phyloP scores from a whole-genome alignment of 2,888 invertebrate genomes.

The Scrobipalpa costella region DNA sequence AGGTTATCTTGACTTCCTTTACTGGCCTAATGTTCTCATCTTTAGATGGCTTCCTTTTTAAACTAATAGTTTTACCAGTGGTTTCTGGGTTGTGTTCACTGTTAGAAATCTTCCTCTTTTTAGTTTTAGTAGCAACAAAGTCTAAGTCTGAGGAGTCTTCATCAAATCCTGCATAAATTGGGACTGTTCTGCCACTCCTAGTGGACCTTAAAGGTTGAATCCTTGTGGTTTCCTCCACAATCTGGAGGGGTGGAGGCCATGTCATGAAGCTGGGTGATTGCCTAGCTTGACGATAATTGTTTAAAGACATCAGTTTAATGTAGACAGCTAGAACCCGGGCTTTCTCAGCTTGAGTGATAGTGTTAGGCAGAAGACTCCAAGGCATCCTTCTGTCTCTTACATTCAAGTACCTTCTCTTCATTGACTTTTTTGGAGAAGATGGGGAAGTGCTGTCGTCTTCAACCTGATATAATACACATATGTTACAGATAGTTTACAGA shows the following conservation, averaged over 20 bases:
- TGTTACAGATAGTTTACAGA: no score
- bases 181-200: constrained; percentile 68
- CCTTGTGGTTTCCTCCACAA: constrained; percentile 66
- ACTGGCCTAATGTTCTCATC: constrained; percentile 59
- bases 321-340: constrained; percentile 69
- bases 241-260: constrained; percentile 73
- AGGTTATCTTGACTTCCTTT: constrained; percentile 57
- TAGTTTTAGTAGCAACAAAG: constrained; percentile 64
- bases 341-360: constrained; percentile 64
- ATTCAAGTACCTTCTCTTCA: constrained; percentile 66
- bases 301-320: constrained; percentile 71
- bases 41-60: constrained; percentile 67
- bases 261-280: constrained; percentile 59
- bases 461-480: constrained; percentile 37
- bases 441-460: constrained; percentile 40
- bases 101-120: constrained; percentile 64
- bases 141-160: constrained; percentile 73
- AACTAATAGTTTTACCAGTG: constrained; percentile 61
- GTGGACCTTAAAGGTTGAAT: constrained; percentile 66
- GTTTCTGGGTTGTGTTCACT: constrained; percentile 59
- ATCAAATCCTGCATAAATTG: constrained; percentile 70
- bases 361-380: constrained; percentile 68
- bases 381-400: constrained; percentile 71
- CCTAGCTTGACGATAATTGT: constrained; percentile 67
- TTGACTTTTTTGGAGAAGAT: constrained; percentile 46